Conservation (phyloP, 2,888 invertebrate genomes). For the Phania funesta region DNA sequence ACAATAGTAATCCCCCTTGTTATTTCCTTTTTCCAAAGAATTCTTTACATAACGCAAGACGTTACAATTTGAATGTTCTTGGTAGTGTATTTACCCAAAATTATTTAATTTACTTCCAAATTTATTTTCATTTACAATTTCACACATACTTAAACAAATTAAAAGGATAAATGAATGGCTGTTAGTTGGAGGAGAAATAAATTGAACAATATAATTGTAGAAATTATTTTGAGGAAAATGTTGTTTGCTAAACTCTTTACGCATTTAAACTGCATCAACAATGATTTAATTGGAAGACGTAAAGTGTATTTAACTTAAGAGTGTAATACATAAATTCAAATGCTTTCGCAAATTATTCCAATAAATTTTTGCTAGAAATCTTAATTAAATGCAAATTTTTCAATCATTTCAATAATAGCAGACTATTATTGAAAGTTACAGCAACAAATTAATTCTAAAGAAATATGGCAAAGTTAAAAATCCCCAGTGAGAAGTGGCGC, state of each 20-base stretch:
- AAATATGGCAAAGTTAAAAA: neutral
- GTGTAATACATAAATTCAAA: constrained; percentile 17
- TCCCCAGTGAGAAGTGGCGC: neutral
- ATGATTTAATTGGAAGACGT: constrained; percentile 13
- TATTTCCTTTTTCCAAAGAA: no score
- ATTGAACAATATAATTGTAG: constrained; percentile 1
- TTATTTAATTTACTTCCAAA: constrained; percentile 54
- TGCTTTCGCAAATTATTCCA: constrained; percentile 24
- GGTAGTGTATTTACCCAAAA: constrained; percentile 11
- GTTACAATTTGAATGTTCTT: neutral
- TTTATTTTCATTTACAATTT: constrained; percentile 56
- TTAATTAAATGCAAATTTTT: constrained; percentile 33
- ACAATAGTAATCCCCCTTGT: no score
- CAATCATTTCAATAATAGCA: constrained; percentile 30
- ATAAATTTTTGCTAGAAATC: constrained; percentile 3
- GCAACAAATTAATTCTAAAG: neutral
- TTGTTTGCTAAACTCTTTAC: neutral
- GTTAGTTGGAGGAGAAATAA: neutral
- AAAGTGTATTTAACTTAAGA: constrained; percentile 1
- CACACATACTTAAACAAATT: constrained; percentile 38
- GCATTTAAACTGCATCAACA: neutral
- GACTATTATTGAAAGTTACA: neutral
- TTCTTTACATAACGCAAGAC: neutral
- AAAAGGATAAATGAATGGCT: constrained; percentile 3
- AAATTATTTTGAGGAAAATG: neutral